Percentiles rank a stretch among this genome's conserved stretches.
These are phyloP conservation scores for Procavia capensis DNA, from an alignment of 2,113 vertebrate genomes.

Conservation along the genomic window DNA sequence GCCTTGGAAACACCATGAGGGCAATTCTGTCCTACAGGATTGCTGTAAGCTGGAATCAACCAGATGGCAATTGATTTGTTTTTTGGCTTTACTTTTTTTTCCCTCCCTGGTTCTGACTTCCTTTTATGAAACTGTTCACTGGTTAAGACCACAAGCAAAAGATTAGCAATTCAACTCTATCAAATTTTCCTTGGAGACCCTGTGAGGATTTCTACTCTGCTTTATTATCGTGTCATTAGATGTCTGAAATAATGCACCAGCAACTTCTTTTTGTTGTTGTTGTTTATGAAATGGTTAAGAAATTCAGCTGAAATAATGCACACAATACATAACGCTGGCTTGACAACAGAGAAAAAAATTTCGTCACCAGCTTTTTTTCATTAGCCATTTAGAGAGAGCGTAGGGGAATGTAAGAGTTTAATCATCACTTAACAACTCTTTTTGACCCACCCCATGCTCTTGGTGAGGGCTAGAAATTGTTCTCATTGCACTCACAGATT, in stretches of 20 bases:
- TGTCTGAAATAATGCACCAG: neutral
- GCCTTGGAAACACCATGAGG: too few species aligned
- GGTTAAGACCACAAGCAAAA: too few species aligned
- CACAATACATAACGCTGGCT: neutral
- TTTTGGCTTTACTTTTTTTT: too few species aligned
- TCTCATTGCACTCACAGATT: neutral
- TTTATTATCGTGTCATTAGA: neutral
- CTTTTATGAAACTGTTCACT: too few species aligned
- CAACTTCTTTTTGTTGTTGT: neutral
- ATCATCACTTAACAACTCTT: neutral
- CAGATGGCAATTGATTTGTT: neutral
- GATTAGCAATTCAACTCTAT: too few species aligned
- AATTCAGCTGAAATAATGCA: neutral
- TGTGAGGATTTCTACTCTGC: neutral
- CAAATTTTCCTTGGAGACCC: too few species aligned
- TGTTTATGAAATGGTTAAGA: constrained; percentile 59
- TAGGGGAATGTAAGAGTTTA: neutral
- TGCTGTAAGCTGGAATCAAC: neutral
- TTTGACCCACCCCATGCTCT: constrained; percentile 36
- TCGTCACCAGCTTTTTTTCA: constrained; percentile 25
- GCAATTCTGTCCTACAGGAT: neutral
- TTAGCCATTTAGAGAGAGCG: constrained; percentile 38
- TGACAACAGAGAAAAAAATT: constrained; percentile 20
- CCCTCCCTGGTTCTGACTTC: too few species aligned
- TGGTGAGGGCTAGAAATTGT: neutral